Conservation (phyloP, 2,888 invertebrate species). For the Drosophila robusta region DNA sequence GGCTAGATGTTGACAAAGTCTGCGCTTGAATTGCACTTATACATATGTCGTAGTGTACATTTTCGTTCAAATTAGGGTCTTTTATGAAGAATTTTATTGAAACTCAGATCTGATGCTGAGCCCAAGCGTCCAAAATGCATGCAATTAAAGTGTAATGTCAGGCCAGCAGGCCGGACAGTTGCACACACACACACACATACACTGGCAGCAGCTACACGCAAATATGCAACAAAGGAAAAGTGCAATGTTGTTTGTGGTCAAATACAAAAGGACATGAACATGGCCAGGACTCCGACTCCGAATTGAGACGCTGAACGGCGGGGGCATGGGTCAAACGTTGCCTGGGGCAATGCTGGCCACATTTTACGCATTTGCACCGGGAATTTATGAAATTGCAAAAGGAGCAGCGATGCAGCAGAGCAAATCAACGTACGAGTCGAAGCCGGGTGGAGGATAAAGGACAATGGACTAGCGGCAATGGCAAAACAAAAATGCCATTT, state of each 20-base stretch:
- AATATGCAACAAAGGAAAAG: constrained; percentile 69
- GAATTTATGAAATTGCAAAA: constrained; percentile 73
- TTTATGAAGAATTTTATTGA: constrained; percentile 36
- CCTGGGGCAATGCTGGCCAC: constrained; percentile 46
- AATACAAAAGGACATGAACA: constrained; percentile 51
- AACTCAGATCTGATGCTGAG: constrained; percentile 1
- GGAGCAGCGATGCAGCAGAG: constrained; percentile 40
- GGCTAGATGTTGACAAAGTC: neutral
- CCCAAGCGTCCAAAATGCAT: constrained; percentile 22
- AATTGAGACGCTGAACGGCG: neutral
- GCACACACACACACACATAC: constrained; percentile 3
- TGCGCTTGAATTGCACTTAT: neutral
- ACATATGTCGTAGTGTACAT: neutral
- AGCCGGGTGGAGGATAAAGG: constrained; percentile 31
- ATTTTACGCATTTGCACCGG: constrained; percentile 70
- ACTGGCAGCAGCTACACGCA: constrained; percentile 19
- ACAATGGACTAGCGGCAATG: constrained; percentile 16
- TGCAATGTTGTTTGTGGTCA: constrained; percentile 70
- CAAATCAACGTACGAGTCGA: constrained; percentile 53
- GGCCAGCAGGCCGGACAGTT: constrained; percentile 11
- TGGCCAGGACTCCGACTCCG: constrained; percentile 1
- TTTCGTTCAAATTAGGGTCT: constrained; percentile 1
- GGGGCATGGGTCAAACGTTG: constrained; percentile 29
- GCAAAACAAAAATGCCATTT: constrained; percentile 67
- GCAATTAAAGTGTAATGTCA: constrained; percentile 52